Percentiles rank a stretch among this genome's conserved stretches.
These are phyloP conservation scores for Dromaius novaehollandiae DNA, from an alignment of 2,113 vertebrate genomes.

Conservation along the genomic window DNA sequence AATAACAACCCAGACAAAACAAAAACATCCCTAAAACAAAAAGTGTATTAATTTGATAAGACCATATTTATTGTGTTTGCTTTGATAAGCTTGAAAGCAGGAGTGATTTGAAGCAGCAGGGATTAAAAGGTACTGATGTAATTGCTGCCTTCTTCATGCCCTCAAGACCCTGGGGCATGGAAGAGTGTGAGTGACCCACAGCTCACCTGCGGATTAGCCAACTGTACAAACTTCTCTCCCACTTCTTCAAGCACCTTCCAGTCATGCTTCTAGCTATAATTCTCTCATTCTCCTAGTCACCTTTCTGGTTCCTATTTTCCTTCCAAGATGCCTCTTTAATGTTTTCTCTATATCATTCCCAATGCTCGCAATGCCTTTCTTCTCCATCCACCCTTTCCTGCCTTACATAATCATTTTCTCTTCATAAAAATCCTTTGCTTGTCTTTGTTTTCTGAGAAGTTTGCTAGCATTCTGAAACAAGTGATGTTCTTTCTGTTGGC, in stretches of 20 bases:
- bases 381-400: not conserved
- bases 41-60: not conserved
- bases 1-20: not conserved
- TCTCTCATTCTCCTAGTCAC: not conserved
- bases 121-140: not conserved
- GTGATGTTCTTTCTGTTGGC: not conserved
- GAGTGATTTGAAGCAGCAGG: not conserved
- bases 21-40: not conserved
- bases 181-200: not conserved
- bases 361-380: not conserved
- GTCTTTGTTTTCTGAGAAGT: not conserved
- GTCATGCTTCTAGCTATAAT: not conserved
- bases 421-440: not conserved
- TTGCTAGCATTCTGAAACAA: not conserved
- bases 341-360: not conserved
- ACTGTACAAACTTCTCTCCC: not conserved
- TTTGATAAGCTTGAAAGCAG: not conserved
- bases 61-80: not conserved
- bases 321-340: not conserved
- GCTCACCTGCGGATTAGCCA: not conserved
- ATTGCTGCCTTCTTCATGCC: not conserved
- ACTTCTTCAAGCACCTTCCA: not conserved
- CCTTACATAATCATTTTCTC: not conserved
- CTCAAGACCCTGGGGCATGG: fast-evolving
- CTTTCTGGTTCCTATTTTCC: not conserved